Conservation (phyloP, 1,140 invertebrate species). For the Meloidogyne exigua region DNA sequence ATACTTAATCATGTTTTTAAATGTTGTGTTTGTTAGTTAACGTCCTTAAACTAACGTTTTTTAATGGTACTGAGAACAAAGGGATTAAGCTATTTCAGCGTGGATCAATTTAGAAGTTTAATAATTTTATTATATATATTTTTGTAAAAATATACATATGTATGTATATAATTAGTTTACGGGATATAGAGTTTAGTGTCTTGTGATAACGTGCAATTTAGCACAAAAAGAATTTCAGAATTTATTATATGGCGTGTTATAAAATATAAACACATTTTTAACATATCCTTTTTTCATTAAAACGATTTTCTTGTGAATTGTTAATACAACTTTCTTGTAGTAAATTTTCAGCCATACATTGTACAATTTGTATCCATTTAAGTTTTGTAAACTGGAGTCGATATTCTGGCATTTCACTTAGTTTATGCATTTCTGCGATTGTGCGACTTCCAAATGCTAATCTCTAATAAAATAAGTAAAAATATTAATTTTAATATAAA, state of each 20-base stretch:
- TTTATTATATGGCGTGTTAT: background rate
- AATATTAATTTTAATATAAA: background rate
- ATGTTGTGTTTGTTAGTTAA: too few species aligned
- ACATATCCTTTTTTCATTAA: background rate
- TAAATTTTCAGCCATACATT: slow-evolving; percentile 43
- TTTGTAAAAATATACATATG: too few species aligned
- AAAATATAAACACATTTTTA: background rate
- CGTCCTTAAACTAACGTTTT: too few species aligned
- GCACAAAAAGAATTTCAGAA: too few species aligned
- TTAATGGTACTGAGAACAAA: too few species aligned
- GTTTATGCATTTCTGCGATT: slow-evolving; percentile 44
- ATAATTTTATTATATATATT: too few species aligned
- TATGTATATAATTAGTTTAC: too few species aligned
- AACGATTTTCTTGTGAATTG: background rate
- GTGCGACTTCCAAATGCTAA: slow-evolving; percentile 29
- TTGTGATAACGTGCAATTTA: too few species aligned
- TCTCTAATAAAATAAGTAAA: slow-evolving; percentile 24
- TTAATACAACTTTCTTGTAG: background rate
- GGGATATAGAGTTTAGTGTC: too few species aligned
- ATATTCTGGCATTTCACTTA: slow-evolving; percentile 46
- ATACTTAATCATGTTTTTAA: too few species aligned
- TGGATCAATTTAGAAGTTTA: too few species aligned
- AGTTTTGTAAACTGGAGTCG: slow-evolving; percentile 48
- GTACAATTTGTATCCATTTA: slow-evolving; percentile 52
- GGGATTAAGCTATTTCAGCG: too few species aligned